A percentile compares a stretch with the other conserved stretches of the same genome.
phyloP scores from a whole-genome alignment of 2,113 vertebrate genomes.

The Riparia riparia region DNA sequence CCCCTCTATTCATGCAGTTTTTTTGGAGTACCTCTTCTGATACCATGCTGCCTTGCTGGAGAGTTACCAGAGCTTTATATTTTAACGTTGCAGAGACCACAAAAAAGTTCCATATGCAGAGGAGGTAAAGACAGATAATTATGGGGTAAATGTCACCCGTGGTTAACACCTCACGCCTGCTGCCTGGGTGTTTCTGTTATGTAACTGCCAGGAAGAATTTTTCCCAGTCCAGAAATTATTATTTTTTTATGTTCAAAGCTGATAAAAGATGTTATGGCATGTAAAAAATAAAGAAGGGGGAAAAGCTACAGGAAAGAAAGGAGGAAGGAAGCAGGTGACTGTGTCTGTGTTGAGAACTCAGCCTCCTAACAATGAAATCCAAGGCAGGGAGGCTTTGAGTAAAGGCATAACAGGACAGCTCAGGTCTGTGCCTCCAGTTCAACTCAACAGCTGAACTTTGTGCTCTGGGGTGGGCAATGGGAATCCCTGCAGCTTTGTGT shows the following conservation, averaged over 20 bases:
- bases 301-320: not conserved
- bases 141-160: conserved; percentile 42
- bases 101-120: conserved; percentile 51
- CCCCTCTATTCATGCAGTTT: not conserved
- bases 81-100: conserved; percentile 52
- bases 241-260: not conserved
- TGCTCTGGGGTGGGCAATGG: not conserved
- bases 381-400: not conserved
- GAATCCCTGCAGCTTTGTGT: not conserved
- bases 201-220: conserved; percentile 53
- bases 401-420: not conserved
- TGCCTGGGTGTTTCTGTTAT: conserved; percentile 31
- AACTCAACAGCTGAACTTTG: not conserved
- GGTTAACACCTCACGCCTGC: conserved; percentile 51
- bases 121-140: conserved; percentile 28
- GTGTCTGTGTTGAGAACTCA: not conserved
- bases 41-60: not conserved
- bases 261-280: not conserved
- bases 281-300: not conserved
- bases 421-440: not conserved
- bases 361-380: not conserved
- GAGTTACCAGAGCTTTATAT: conserved; percentile 10
- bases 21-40: not conserved
- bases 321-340: not conserved
- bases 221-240: not conserved